Base-by-base conservation (phyloP, 2,113 vertebrate genomes). In the Artemisiospiza belli region DNA sequence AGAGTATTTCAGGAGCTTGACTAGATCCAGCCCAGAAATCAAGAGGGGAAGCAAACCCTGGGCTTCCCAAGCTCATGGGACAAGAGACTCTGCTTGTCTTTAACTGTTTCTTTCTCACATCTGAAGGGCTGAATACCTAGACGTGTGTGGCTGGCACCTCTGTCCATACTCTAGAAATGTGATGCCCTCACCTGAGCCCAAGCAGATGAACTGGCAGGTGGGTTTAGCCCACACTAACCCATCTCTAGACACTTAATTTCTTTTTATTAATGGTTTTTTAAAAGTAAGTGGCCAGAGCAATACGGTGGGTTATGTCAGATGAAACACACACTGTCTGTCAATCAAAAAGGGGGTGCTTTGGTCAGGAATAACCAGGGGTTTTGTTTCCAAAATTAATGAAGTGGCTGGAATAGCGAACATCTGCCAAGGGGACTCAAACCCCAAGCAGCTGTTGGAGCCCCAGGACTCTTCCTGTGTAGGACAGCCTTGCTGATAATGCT, bases 351-450 rank as follows among this genome's bases (percentile, higher is more conserved):
- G 92, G 44, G 75, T 46, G 68, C 97, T 96, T 96, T 95, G 95
- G 95, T 97, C 88, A 91, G 92, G 93, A 97, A 96, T 92, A 97
- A 96, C 95, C 85, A 37, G 83, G 97, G 94, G 92, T 97, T 97
- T 98, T 97, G 97, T 98, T 98, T 98, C 97, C 95, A 96, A 97
- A 91, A 91, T 97, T 97, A 98, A 98, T 97, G 97, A 98, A 98
- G 96, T 95, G 97, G 88, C 97, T 97, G 96, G 90, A 98, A 94
- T 94, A 97, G 94, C 79, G 83, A 98, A 98, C 98, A 98, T 98
- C 98, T 98, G 98, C 97, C 93, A 74, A 86, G 80, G 93, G 90
- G 95, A 90, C 96, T 97, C 97, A 98, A 97, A 96, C 86, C 91
- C 94, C 23, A n/a, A 97, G 96, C 98, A 98, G 98, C 98, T 98